Evolutionary conservation across 2,888 invertebrate genomes (phyloP), one percentile per base, ranked within the genome.

Genomic region (Cosmia trapezina): DNA sequence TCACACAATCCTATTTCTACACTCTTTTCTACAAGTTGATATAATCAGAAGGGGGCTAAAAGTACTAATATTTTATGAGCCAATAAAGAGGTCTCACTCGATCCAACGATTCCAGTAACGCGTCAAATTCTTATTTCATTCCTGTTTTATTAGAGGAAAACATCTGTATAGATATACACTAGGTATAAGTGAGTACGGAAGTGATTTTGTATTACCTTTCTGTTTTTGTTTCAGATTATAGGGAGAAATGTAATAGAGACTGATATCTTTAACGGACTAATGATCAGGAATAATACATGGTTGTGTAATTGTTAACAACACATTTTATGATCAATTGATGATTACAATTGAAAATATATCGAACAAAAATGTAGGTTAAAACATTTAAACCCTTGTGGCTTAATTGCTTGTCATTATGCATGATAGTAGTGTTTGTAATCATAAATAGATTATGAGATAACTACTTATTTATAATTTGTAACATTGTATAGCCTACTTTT

Each of bases 71-170:
- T 71, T 80, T 80, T 83, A 83, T 64, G 47, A 56, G n/a, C 33
- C 70, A 62, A 65, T 83, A 76, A 81, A 82, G 66, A 61, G 70
- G 41, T 62, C 60, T 63, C 57, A 71, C 61, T 82, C 61, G 56
- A 73, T 70, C 53, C 63, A 71, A 60, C 37, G 69, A 74, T 67
- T 60, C 49, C 43, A 53, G 70, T 54, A 70, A 54, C 61, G 61
- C 59, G 60, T 83, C 57, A 75, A 75, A 75, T 66, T 73, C 76
- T 71, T 67, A 76, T 81, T 73, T 69, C 56, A 70, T 73, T 67
- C 64, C 54, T 63, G 45, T 81, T 83, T 78, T 84, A 84, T 71
- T 75, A 67, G 9, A 51, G 22, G 19, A 63, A 70, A 60, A 72
- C 63, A 64, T 49, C 63, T 69, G 11, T 74, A 53, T 7, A 57